Evolutionary conservation across 2,888 invertebrate species (phyloP).

Genomic region (Nematopogon swammerdamellus): DNA sequence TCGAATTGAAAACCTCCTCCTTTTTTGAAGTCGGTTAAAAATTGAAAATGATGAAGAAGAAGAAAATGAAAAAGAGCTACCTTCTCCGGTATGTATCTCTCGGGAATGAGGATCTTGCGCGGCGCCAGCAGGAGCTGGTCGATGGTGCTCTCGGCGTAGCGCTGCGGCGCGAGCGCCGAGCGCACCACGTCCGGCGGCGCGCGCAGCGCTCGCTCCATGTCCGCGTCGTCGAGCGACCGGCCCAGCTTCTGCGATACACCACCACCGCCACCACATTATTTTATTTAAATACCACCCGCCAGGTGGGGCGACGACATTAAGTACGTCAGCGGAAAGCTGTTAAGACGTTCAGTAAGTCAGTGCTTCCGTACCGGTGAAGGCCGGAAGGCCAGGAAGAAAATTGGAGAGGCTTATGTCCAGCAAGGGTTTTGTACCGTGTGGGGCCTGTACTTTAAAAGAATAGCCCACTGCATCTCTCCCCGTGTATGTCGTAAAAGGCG

Average conservation of each 20-base stretch:
- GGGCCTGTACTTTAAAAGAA: too few relatives aligned
- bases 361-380: background rate
- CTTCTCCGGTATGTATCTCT: slow-evolving; percentile 89
- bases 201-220: slow-evolving; percentile 81
- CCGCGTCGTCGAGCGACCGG: slow-evolving; percentile 78
- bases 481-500: too few relatives aligned
- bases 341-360: background rate
- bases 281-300: background rate
- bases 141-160: slow-evolving; percentile 77
- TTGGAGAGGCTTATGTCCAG: too few relatives aligned
- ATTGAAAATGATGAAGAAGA: too few relatives aligned
- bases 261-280: background rate
- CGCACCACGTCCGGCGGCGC: slow-evolving; percentile 82
- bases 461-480: too few relatives aligned
- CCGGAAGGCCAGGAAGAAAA: too few relatives aligned
- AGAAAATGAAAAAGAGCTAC: slow-evolving; percentile 26
- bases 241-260: slow-evolving; percentile 33
- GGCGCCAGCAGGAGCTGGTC: slow-evolving; percentile 85
- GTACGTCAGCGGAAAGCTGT: background rate
- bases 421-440: too few relatives aligned
- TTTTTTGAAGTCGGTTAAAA: too few relatives aligned
- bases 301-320: background rate
- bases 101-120: slow-evolving; percentile 87
- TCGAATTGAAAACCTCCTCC: too few relatives aligned
- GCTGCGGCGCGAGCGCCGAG: slow-evolving; percentile 66